Percentiles rank a stretch among this genome's conserved stretches.
These are phyloP conservation scores for Escarpia spicata DNA, from an alignment of 2,888 invertebrate genomes.

Conservation along the genomic window DNA sequence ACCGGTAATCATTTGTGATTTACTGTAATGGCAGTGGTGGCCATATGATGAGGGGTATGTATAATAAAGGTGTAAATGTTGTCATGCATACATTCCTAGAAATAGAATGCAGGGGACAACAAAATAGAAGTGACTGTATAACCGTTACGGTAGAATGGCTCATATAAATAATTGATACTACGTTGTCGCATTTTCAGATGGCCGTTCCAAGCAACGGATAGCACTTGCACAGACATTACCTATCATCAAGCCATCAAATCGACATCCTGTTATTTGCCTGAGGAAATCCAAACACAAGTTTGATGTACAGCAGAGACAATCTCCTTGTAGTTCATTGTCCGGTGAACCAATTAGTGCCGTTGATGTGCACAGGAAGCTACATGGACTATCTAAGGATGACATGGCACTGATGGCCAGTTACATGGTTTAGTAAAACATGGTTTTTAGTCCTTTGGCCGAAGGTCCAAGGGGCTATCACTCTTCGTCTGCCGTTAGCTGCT, in stretches of 20 bases:
- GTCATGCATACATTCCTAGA: too few species aligned
- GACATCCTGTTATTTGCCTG: not conserved
- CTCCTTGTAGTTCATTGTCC: not conserved
- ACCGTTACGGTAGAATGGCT: too few species aligned
- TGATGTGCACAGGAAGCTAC: not conserved
- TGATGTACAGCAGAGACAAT: not conserved
- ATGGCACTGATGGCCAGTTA: slow-evolving; percentile 1
- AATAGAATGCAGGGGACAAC: too few species aligned
- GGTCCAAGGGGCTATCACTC: too few species aligned
- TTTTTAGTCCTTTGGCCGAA: too few species aligned
- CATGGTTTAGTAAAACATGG: not conserved
- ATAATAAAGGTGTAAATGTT: too few species aligned
- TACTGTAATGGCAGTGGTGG: too few species aligned
- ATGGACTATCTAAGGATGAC: not conserved
- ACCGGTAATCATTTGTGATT: too few species aligned
- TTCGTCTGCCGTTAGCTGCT: too few species aligned
- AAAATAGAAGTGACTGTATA: not conserved
- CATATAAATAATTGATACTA: too few species aligned
- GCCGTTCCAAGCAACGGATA: not conserved
- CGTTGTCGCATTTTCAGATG: not conserved
- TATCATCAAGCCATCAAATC: not conserved
- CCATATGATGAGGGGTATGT: too few species aligned
- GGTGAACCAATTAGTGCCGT: not conserved
- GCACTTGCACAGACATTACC: not conserved
- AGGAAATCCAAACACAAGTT: not conserved